Base-by-base conservation (phyloP, 37 sponge, comb jelly and placozoan species). In the Oopsacas minuta region DNA sequence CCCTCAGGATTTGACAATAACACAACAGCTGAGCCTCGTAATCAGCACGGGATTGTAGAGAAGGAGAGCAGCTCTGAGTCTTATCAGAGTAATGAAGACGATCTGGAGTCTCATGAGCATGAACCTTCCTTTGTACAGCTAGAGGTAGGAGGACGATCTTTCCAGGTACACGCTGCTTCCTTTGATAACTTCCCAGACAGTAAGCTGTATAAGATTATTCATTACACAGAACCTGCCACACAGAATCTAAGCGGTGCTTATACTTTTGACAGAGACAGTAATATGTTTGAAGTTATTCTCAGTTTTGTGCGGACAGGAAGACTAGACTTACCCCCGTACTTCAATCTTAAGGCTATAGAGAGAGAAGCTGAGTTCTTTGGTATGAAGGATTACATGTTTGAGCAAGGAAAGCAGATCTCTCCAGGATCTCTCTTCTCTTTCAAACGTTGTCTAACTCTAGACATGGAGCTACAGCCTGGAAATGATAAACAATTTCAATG, bases 201-300 rank as follows among this genome's bases (percentile, higher is more conserved):
- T 34, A 61, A 61, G 75, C 75, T 61, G 17, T 61, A 61, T 34
- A 61, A 61, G 75, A 61, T 61, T 3, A 61, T 61, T 34, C 75
- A 61, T 34, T 61, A 61, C 75, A n/a, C 75, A 12, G 75, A 61
- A 34, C 28, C 75, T 3, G 75, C 32, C 75, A 25, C 28, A 25
- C 75, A 61, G 75, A 61, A 61, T n/a, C 75, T 61, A 5, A 12
- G 75, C 75, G 75, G 75, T 3, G 75, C 75, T 3, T 61, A 61
- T 34, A 61, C 85, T 3, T 84, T 84, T 15, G 85, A 84, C 49
- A 39, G 85, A 22, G 85, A 84, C 28, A 81, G 85, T 5, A 46
- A 23, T 32, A 1, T 84, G 37, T 84, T 84, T 32, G 85, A 84
- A 15, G 37, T 39, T 12, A 36, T 84, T n/a, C 52, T 84, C 51